Conservation (phyloP, 1,140 invertebrate species). For the Habropoda laboriosa region DNA sequence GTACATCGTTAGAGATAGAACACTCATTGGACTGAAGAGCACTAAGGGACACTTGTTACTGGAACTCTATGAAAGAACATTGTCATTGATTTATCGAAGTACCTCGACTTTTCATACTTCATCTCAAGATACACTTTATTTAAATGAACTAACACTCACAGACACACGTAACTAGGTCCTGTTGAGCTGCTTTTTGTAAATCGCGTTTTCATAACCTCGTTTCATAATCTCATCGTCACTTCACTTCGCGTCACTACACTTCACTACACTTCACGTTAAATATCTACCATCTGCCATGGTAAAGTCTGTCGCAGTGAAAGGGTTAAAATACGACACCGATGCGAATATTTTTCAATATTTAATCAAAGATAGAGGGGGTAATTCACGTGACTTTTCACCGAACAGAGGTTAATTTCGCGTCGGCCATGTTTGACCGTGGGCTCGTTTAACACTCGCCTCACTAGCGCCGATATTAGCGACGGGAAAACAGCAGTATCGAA, state of each 20-base stretch:
- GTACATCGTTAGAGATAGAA: background rate
- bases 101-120: background rate
- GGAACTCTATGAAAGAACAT: background rate
- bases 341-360: background rate
- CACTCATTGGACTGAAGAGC: background rate
- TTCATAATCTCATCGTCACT: too few species aligned
- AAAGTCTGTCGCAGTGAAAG: too few species aligned
- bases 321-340: too few species aligned
- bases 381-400: background rate
- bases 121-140: background rate
- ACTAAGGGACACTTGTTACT: background rate
- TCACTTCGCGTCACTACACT: too few species aligned
- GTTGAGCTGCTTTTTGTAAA: too few species aligned
- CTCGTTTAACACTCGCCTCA: constrained; percentile 9
- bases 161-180: too few species aligned
- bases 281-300: background rate
- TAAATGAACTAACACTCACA: background rate
- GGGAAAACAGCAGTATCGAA: constrained; percentile 24
- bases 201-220: too few species aligned
- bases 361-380: background rate
- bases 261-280: background rate
- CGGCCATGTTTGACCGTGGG: background rate
- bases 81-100: constrained; percentile 5
- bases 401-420: background rate
- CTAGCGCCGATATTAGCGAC: constrained; percentile 18